A percentile compares a stretch with the other conserved stretches of the same genome.
phyloP scores from a whole-genome alignment of 1,140 invertebrate genomes.

The Ditylenchus dipsaci region DNA sequence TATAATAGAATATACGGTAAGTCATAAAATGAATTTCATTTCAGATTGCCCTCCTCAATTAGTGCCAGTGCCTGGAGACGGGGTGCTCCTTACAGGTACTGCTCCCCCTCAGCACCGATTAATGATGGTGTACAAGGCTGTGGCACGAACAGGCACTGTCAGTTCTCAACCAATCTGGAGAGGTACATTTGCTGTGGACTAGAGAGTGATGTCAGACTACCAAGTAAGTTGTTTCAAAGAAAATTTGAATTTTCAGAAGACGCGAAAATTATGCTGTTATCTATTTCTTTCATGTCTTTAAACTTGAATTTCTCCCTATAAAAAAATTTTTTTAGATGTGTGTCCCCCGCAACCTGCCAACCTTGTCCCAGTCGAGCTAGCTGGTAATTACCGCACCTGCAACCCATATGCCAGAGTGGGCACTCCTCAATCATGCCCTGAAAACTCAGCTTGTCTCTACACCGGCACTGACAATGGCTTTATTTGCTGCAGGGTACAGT shows the following conservation, averaged over 20 bases:
- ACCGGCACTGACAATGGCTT: constrained; percentile 56
- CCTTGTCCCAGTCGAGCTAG: constrained; percentile 54
- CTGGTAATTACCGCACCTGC: constrained; percentile 56
- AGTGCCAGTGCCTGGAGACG: constrained; percentile 53
- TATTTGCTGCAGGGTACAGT: constrained; percentile 55
- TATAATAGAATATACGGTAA: too few species aligned
- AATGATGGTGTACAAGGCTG: constrained; percentile 57
- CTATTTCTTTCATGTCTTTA: too few species aligned
- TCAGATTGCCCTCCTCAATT: constrained; percentile 53
- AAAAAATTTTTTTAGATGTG: too few species aligned
- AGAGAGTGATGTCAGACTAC: constrained; percentile 53
- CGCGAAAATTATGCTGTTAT: too few species aligned
- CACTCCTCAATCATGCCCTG: constrained; percentile 51
- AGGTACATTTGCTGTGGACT: constrained; percentile 56
- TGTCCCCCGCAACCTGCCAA: constrained; percentile 56
- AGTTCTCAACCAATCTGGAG: constrained; percentile 54
- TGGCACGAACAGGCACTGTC: constrained; percentile 55
- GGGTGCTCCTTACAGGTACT: constrained; percentile 55
- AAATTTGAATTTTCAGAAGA: too few species aligned
- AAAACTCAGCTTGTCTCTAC: constrained; percentile 57
- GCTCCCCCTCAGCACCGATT: constrained; percentile 53
- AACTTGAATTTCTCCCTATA: too few species aligned
- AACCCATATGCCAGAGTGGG: constrained; percentile 51
- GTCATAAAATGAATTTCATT: too few species aligned
- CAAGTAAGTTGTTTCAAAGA: constrained; percentile 30